A percentile compares a stretch with the other conserved stretches of the same genome.
These are phyloP conservation scores for Pentamera pediparva DNA, from an alignment of 53 echinoderm and acorn worm species.

Conservation along the genomic window DNA sequence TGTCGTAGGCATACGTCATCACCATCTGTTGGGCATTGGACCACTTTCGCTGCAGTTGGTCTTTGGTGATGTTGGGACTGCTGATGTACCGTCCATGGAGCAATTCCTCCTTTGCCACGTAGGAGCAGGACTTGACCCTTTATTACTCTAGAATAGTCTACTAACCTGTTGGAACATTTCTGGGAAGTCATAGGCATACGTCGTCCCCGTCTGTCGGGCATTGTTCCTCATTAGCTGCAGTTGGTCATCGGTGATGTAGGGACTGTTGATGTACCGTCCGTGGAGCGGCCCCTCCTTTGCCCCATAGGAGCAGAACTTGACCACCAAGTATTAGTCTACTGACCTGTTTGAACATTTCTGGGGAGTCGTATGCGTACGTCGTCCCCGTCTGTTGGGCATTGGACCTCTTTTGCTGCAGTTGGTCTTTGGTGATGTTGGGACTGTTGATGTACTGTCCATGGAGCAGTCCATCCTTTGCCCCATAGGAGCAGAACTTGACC, in stretches of 20 bases:
- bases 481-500: conserved; percentile 62
- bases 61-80: conserved; percentile 90
- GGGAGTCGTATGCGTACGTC: conserved; percentile 95
- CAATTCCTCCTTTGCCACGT: conserved; percentile 65
- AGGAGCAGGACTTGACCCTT: conserved; percentile 84
- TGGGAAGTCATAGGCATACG: conserved; percentile 95
- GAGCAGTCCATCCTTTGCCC: conserved; percentile 68
- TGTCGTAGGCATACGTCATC: conserved; percentile 94
- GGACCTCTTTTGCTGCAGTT: conserved; percentile 86
- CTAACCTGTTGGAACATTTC: conserved; percentile 87
- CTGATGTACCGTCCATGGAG: conserved; percentile 79
- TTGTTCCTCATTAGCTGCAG: conserved; percentile 95
- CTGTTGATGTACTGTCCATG: conserved; percentile 76
- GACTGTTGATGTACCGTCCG: conserved; percentile 69
- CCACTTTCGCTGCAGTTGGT: conserved; percentile 87
- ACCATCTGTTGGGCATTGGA: conserved; percentile 79
- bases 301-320: conserved; percentile 81
- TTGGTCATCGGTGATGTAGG: conserved; percentile 96
- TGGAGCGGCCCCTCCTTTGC: conserved; percentile 74
- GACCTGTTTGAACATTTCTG: conserved; percentile 91
- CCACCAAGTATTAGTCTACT: conserved; percentile 5
- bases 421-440: conserved; percentile 94
- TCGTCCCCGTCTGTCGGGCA: conserved; percentile 74
- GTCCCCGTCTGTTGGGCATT: conserved; percentile 78
- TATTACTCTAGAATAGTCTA: no score